Conservation (phyloP, 2,888 invertebrate genomes). For the Zonitis immaculata region DNA sequence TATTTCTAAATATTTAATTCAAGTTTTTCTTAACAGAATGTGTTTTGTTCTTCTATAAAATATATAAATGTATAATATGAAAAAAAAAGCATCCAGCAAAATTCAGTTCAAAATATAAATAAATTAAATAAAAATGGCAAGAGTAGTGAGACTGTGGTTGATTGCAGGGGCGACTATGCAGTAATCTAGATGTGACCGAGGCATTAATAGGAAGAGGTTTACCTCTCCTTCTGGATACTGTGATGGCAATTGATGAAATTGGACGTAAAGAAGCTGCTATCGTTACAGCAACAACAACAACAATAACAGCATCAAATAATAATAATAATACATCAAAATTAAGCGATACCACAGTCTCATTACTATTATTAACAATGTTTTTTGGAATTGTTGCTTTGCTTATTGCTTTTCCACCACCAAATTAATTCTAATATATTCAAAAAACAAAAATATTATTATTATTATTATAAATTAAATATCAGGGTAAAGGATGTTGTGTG, state of each 20-base stretch:
- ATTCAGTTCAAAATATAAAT: constrained; percentile 10
- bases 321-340: constrained; percentile 35
- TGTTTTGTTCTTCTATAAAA: constrained; percentile 7
- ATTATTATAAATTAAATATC: neutral
- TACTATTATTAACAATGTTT: constrained; percentile 48
- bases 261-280: constrained; percentile 9
- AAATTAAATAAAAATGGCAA: no score
- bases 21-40: constrained; percentile 3
- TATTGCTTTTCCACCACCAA: constrained; percentile 50
- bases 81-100: constrained; percentile 17
- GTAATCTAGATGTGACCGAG: constrained; percentile 54
- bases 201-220: constrained; percentile 46
- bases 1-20: neutral
- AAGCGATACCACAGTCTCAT: constrained; percentile 54
- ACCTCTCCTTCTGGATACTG: constrained; percentile 44
- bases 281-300: constrained; percentile 17
- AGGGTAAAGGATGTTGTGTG: constrained; percentile 1
- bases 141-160: constrained; percentile 51
- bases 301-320: no score
- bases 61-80: no score
- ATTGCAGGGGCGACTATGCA: constrained; percentile 58
- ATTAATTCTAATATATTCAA: constrained; percentile 32
- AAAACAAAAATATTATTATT: neutral
- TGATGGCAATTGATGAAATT: constrained; percentile 41
- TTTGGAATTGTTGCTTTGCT: constrained; percentile 49